phyloP scores from a whole-genome alignment of 2,888 invertebrate genomes.

The Andrena trimmerana region DNA sequence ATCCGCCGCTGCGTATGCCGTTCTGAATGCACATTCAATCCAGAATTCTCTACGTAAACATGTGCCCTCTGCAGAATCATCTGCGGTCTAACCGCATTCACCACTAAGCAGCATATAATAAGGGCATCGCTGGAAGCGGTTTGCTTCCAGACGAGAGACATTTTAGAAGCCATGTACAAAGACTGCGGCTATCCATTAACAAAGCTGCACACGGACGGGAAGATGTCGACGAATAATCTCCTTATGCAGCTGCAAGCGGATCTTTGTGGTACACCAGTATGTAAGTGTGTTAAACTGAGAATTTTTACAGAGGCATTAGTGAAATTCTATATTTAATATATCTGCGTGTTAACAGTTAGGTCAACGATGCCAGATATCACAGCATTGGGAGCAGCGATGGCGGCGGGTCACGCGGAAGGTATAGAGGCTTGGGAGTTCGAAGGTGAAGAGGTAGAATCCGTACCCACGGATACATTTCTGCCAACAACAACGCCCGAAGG shows the following conservation, averaged over 20 bases:
- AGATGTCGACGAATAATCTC: constrained; percentile 95
- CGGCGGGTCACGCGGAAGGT: constrained; percentile 93
- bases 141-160: constrained; percentile 98
- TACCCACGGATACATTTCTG: constrained; percentile 91
- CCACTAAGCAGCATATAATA: constrained; percentile 96
- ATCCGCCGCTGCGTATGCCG: too few relatives aligned
- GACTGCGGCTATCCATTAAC: constrained; percentile 94
- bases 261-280: constrained; percentile 95
- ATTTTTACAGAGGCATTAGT: not conserved
- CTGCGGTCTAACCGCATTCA: constrained; percentile 97
- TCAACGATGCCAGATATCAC: constrained; percentile 96
- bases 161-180: constrained; percentile 96
- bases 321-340: not conserved
- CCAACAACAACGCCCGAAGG: constrained; percentile 93
- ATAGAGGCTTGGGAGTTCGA: constrained; percentile 90
- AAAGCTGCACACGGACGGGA: constrained; percentile 96
- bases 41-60: not conserved
- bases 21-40: not conserved
- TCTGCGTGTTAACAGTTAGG: constrained; percentile 86
- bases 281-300: constrained; percentile 86
- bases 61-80: constrained; percentile 89
- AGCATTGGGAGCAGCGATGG: constrained; percentile 96
- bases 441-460: constrained; percentile 87
- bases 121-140: constrained; percentile 97
- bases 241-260: constrained; percentile 99